These are phyloP conservation scores for Anisognathus igniventris DNA, from an alignment of 2,797 vertebrate species.

Conservation along the genomic window DNA sequence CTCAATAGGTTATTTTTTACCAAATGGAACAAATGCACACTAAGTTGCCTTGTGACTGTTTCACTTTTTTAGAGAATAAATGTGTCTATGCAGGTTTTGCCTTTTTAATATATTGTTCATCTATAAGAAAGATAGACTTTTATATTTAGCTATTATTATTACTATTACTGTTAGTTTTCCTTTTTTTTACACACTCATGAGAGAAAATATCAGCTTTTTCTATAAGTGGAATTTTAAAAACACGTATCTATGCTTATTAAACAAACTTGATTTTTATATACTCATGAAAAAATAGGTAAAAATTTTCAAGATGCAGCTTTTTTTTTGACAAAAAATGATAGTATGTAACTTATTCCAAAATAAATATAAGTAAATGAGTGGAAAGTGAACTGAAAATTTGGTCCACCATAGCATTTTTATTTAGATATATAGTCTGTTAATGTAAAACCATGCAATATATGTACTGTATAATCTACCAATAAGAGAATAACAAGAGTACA, in stretches of 20 bases:
- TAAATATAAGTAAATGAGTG: neutral
- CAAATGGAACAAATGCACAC: neutral
- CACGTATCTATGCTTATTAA: neutral
- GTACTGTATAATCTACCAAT: neutral
- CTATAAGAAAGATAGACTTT: neutral
- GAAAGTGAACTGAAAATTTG: neutral
- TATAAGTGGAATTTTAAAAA: neutral
- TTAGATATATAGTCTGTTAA: neutral
- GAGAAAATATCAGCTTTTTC: neutral
- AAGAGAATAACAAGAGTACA: neutral
- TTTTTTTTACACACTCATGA: neutral
- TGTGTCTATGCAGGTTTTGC: neutral
- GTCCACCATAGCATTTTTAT: neutral
- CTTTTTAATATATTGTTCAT: neutral
- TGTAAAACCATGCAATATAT: neutral
- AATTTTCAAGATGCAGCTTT: neutral
- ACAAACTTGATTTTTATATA: neutral
- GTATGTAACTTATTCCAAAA: neutral
- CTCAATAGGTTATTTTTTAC: neutral
- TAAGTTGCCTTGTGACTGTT: neutral
- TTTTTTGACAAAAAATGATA: neutral
- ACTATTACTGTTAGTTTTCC: neutral
- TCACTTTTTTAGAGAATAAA: neutral
- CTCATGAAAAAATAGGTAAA: neutral
- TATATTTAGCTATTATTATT: neutral